Evolutionary conservation across 2,888 invertebrate genomes (phyloP).

Genomic region (Isoperla grammatica): DNA sequence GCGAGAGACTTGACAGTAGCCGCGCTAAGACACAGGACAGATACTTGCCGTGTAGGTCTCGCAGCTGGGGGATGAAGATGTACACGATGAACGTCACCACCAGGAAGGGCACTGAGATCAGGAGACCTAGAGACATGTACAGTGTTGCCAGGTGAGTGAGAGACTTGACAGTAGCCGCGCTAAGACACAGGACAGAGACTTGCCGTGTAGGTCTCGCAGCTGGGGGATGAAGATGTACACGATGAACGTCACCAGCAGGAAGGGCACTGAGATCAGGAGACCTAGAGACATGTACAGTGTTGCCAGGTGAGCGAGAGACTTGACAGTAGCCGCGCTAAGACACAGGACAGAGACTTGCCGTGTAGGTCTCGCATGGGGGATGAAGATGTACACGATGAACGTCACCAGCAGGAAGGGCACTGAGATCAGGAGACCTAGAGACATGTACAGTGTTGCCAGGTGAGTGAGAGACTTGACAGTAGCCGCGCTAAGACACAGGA

Average conservation of each 20-base stretch:
- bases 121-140: no score
- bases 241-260: slow-evolving; percentile 34
- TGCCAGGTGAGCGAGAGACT: no score
- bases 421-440: slow-evolving; percentile 32
- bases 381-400: slow-evolving; percentile 33
- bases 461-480: no score
- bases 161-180: no score
- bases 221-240: slow-evolving; percentile 35
- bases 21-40: slow-evolving; percentile 34
- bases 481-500: slow-evolving; percentile 32
- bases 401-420: slow-evolving; percentile 35
- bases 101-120: slow-evolving; percentile 35
- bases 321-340: no score
- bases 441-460: no score
- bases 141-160: no score
- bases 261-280: slow-evolving; percentile 33
- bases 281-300: no score
- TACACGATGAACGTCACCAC: slow-evolving; percentile 34
- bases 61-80: slow-evolving; percentile 34
- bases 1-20: no score
- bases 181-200: slow-evolving; percentile 34
- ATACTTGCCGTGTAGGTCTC: slow-evolving; percentile 38
- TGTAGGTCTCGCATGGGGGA: slow-evolving; percentile 37
- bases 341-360: slow-evolving; percentile 37
- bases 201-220: slow-evolving; percentile 38